Evolutionary conservation across 1,140 invertebrate genomes (phyloP).

Genomic region (Patella vulgata): DNA sequence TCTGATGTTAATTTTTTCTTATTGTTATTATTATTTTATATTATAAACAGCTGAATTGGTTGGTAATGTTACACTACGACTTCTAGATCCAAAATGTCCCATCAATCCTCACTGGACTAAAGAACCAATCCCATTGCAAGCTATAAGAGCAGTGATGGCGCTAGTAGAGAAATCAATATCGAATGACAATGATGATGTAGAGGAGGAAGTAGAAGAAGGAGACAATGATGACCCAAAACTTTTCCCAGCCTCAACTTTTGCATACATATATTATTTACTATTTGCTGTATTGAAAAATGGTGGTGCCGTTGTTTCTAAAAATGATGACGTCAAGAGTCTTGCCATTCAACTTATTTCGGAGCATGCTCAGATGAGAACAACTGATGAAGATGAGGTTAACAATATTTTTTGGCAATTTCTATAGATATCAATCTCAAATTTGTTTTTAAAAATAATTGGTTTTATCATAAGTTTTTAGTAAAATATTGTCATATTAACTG

Average conservation of each 20-base stretch:
- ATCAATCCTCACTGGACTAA: conserved; percentile 82
- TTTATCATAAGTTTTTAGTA: too few relatives aligned
- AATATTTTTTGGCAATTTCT: too few relatives aligned
- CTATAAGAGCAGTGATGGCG: conserved; percentile 72
- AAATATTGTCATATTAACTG: too few relatives aligned
- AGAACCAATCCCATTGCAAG: conserved; percentile 74
- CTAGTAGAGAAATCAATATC: conserved; percentile 70
- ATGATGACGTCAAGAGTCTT: conserved; percentile 68
- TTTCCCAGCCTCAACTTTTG: conserved; percentile 80
- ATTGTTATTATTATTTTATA: too few relatives aligned
- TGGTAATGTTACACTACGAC: conserved; percentile 76
- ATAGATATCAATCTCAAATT: too few relatives aligned
- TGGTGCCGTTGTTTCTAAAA: conserved; percentile 36
- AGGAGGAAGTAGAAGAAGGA: conserved; percentile 25
- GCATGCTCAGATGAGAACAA: conserved; percentile 74
- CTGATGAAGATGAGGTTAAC: conserved; percentile 48
- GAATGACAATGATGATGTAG: conserved; percentile 18
- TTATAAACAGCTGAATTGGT: conserved; percentile 73
- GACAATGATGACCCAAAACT: conserved; percentile 7
- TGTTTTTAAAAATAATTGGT: too few relatives aligned
- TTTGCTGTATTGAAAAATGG: conserved; percentile 73
- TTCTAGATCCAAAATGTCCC: conserved; percentile 81
- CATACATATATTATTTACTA: conserved; percentile 85
- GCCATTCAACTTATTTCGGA: conserved; percentile 76
- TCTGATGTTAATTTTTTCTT: conserved; percentile 3